Evolutionary conservation across 2,888 invertebrate species (phyloP), one percentile per base, ranked within the genome.

Genomic region (Philereme transversata): DNA sequence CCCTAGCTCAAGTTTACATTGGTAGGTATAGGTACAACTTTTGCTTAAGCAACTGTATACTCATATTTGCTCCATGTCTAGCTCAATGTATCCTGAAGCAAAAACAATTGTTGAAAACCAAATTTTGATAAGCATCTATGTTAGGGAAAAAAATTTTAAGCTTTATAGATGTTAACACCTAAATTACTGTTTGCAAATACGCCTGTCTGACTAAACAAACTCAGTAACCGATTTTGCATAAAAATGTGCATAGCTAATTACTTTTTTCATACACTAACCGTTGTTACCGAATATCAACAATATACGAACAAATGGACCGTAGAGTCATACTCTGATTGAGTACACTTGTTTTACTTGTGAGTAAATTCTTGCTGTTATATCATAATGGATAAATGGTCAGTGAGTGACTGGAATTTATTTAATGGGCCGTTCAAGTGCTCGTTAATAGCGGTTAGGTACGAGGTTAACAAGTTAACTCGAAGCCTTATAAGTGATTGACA

Each of bases 201-300:
- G 44, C 51, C 34, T 36, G 49, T 9, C 35, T 22, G 46, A 22
- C 22, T 22, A 3, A 22, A 43, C 8, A 53, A 46, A 47, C 36
- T 46, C 47, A 51, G 47, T 41, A 53, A 33, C 4, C 6, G 33
- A 48, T 38, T 52, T 49, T 34, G 51, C 58, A 54, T 55, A 35
- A 54, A 57, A 51, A 58, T 54, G 53, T 54, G 51, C 47, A 51
- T 51, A 34, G 10, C 43, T 50, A 47, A 58, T 54, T 44, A 10
- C 46, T 57, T 57, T 54, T 62, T 58, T 34, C 43, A 44, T 22
- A 58, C n/a, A 54, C 53, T 58, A 55, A 48, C 38, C 51, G 51
- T 35, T 60, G 58, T 62, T 62, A 62, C 57, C 61, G 53, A 57
- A 62, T 62, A 56, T 48, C 44, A 48, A 52, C 34, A 51, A 54